Percentiles rank a stretch among this genome's conserved stretches.
phyloP scores from a whole-genome alignment of 2,797 vertebrate species.

The Sebastiscus tertius region DNA sequence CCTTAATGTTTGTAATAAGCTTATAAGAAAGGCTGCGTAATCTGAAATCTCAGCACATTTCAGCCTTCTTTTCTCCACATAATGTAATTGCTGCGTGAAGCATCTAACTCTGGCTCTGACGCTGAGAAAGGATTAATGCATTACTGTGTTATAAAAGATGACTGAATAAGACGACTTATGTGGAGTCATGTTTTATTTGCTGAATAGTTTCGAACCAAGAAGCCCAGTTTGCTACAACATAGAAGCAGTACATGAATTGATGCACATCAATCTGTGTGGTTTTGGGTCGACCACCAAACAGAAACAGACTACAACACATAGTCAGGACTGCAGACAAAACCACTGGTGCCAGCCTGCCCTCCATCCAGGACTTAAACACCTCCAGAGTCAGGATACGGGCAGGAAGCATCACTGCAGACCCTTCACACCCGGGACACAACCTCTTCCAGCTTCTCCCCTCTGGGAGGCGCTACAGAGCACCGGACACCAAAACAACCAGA shows the following conservation, averaged over 20 bases:
- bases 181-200: not conserved
- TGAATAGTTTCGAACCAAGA: not conserved
- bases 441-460: no score
- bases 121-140: not conserved
- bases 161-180: not conserved
- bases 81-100: not conserved
- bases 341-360: no score
- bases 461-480: no score
- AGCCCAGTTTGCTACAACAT: not conserved
- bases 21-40: not conserved
- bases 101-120: not conserved
- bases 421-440: no score
- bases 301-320: no score
- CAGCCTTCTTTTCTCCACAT: not conserved
- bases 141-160: not conserved
- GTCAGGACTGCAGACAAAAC: no score
- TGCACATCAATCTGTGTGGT: no score
- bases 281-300: fast-evolving
- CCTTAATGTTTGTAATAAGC: not conserved
- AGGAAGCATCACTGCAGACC: no score
- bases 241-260: no score
- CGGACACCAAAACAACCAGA: no score
- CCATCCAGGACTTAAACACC: no score
- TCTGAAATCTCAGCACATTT: not conserved
- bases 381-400: no score